Base-by-base conservation (phyloP, 2,797 vertebrate genomes). In the Cryptoprocta ferox region DNA sequence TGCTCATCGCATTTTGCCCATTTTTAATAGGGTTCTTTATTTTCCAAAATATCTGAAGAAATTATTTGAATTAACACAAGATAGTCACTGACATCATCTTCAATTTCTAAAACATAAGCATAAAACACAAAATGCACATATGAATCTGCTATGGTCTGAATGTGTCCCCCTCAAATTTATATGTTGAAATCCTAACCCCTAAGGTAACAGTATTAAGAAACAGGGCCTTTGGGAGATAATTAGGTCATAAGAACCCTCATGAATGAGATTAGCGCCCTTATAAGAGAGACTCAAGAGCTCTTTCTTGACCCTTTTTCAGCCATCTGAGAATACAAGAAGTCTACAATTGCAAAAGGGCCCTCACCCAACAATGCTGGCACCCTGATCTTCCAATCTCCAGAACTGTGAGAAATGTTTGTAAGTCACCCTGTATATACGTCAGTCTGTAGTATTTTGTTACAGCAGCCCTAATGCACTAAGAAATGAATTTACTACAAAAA, bases 61-160 rank as follows among this genome's bases (percentile, higher is more conserved):
- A 81, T 81, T 61, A 65, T 94, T n/a, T 91, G 10, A 94, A 92
- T 84, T 81, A 84, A 87, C 65, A 83, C 42, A 94, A 91, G 19
- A 83, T 7, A 76, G 50, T 1, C 82, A 84, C 11, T 37, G 7
- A 88, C 9, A 88, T 35, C 12, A 68, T 39, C 81, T 89, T 89
- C 93, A 88, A 70, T 78, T 82, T 66, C 84, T 78, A 89, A 95
- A 68, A 82, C 68, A 81, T 45, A 75, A 75, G 42, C 42, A 75
- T 73, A 89, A 95, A 61, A 76, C 50, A 81, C 73, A 94, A 95
- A 73, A 88, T 88, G 28, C 13, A 45, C 37, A 80, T 18, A 32
- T 50, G 28, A 50, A 35, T 81, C 37, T 73, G 39, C 73, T 56
- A 35, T 65, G 53, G 56, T 71, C 21, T 65, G 73, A 80, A 68